These are phyloP conservation scores for Abscondita cerata DNA, from an alignment of 2,888 invertebrate genomes.

Conservation along the genomic window DNA sequence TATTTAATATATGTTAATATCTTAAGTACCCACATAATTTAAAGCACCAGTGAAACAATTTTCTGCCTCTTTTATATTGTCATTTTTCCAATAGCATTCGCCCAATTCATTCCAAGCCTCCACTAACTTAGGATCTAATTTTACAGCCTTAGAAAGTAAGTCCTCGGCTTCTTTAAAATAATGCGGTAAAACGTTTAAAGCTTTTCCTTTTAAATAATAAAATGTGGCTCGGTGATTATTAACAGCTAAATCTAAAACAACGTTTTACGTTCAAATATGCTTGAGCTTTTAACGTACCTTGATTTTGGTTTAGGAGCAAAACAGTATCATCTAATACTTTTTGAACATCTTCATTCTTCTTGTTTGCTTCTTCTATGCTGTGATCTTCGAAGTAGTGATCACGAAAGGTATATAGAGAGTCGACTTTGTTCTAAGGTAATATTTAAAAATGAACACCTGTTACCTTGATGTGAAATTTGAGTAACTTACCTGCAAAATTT, in stretches of 20 bases:
- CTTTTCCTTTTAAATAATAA: slow-evolving; percentile 75
- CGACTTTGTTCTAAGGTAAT: slow-evolving; percentile 68
- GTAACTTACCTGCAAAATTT: slow-evolving; percentile 48
- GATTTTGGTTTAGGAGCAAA: slow-evolving; percentile 69
- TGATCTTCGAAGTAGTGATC: slow-evolving; percentile 83
- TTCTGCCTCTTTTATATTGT: slow-evolving; percentile 79
- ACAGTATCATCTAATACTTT: slow-evolving; percentile 67
- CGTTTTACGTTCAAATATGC: too few species aligned
- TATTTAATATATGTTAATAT: neutral
- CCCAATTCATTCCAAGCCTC: slow-evolving; percentile 91
- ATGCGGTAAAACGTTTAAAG: slow-evolving; percentile 73
- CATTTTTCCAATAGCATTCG: slow-evolving; percentile 88
- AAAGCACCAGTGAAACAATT: slow-evolving; percentile 83
- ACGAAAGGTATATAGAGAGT: slow-evolving; percentile 71
- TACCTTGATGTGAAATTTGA: slow-evolving; percentile 23
- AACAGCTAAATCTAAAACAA: slow-evolving; percentile 52
- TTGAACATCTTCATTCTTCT: slow-evolving; percentile 71
- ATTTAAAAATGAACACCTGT: slow-evolving; percentile 42
- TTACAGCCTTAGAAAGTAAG: slow-evolving; percentile 81
- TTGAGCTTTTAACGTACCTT: too few species aligned
- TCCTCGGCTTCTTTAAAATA: slow-evolving; percentile 76
- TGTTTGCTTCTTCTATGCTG: slow-evolving; percentile 70
- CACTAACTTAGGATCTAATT: slow-evolving; percentile 79
- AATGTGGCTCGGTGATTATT: slow-evolving; percentile 64
- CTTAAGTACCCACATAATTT: slow-evolving; percentile 63